Evolutionary conservation across 2,797 vertebrate genomes (phyloP), one percentile per base, ranked within the genome.

Genomic region (Sebastes steindachneri): DNA sequence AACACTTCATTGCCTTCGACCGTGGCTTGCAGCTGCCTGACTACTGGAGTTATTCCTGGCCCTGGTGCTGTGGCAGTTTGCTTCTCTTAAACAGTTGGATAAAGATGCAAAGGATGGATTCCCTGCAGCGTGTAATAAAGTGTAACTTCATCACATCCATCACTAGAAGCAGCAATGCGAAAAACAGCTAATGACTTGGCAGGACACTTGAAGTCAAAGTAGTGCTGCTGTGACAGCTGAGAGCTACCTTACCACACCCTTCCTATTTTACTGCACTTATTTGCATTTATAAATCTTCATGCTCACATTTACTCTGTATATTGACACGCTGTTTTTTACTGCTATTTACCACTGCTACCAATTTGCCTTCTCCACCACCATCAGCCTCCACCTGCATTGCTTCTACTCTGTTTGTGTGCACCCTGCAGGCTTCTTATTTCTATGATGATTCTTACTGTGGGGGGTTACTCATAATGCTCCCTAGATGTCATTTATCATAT

Each of bases 141-240:
- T 71, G 12, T 62, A 80, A 41, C 26, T 31, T 58, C 68, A 69
- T 77, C 29, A 35, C 57, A 64, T 69, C 74, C 21, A 73, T 80
- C 28, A 74, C 69, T 25, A 5, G 33, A 58, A 35, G 48, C 73
- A 53, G n/a, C 15, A 53, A 26, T 55, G 41, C 2, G 9, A 68
- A 65, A 67, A 72, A 37, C 69, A 82, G 35, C 37, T 53, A 51
- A 33, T 72, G 75, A 59, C 62, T 76, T 60, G 19, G 45, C 68
- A 35, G 55, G 26, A 54, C 9, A 75, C 23, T 19, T 55, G 29
- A 51, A 66, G 25, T 57, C 4, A 8, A 71, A 14, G 45, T 35
- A 14, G 25, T 75, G 60, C 58, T 48, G 37, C 45, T 66, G 55
- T 58, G 71, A 29, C 35, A 57, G 10, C 62, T 37, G 45, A 74